phyloP scores from a whole-genome alignment of 2,113 vertebrate genomes.

The Lophotis ruficrista region DNA sequence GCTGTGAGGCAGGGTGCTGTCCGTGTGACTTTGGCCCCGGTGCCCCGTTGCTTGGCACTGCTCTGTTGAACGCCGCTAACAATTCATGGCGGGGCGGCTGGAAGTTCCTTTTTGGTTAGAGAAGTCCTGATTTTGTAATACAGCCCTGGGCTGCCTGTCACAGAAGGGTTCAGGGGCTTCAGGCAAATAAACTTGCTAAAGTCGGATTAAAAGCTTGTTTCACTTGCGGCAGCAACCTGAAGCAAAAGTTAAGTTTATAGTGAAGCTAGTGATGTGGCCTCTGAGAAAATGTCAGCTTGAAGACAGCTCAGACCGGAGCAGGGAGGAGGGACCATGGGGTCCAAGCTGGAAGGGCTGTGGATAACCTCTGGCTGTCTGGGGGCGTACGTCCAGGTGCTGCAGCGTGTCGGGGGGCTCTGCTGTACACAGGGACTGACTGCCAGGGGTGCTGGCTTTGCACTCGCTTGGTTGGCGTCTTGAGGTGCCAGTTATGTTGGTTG shows the following conservation, averaged over 20 bases:
- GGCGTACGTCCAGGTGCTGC: background rate
- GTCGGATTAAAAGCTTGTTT: background rate
- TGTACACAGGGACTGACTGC: background rate
- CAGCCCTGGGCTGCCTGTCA: background rate
- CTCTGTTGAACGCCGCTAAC: background rate
- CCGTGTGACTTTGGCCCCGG: rapidly evolving
- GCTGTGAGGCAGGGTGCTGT: background rate
- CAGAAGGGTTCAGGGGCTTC: background rate
- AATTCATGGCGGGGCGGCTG: background rate
- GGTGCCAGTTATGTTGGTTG: background rate
- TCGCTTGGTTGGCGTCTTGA: background rate
- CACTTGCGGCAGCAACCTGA: background rate
- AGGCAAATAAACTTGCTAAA: background rate
- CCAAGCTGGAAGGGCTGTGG: background rate
- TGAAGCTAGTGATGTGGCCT: background rate
- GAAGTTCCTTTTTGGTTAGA: background rate
- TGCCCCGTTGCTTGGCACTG: background rate
- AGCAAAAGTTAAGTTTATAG: background rate
- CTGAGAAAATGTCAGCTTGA: background rate
- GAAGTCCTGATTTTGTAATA: background rate
- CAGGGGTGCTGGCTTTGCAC: background rate
- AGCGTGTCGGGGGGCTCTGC: background rate
- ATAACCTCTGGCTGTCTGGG: background rate
- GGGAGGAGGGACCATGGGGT: background rate
- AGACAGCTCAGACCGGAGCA: background rate